Evolutionary conservation across 92 coral and sea anemone species (phyloP).

Genomic region (Porites divaricata): DNA sequence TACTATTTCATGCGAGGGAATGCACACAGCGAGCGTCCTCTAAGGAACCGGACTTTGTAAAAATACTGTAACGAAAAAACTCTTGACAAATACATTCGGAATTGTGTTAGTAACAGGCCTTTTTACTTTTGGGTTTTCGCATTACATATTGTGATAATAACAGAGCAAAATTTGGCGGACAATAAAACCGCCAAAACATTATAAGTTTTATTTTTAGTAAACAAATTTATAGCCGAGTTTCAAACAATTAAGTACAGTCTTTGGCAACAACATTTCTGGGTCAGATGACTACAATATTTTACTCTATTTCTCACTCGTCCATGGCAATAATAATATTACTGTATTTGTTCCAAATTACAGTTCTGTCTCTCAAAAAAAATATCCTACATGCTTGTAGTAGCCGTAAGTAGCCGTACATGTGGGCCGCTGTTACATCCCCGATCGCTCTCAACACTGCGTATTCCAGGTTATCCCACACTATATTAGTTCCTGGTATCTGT

Average conservation of each 20-base stretch:
- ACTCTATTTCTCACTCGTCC: constrained; percentile 44
- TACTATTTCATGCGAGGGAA: constrained; percentile 26
- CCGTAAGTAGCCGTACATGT: constrained; percentile 36
- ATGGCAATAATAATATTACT: constrained; percentile 12
- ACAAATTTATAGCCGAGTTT: background rate
- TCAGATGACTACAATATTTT: constrained; percentile 20
- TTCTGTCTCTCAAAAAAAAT: constrained; percentile 40
- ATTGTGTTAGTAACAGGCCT: constrained; percentile 30
- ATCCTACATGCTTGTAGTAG: constrained; percentile 45
- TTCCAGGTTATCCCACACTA: constrained; percentile 67
- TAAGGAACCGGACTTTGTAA: constrained; percentile 22
- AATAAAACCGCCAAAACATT: constrained; percentile 17
- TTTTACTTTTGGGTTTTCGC: constrained; percentile 10
- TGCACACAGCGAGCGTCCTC: constrained; percentile 12
- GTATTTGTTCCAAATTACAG: constrained; percentile 30
- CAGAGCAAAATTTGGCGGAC: too few relatives aligned
- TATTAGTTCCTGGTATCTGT: constrained; percentile 55
- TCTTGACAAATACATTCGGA: constrained; percentile 3
- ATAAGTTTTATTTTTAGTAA: too few relatives aligned
- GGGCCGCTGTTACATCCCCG: constrained; percentile 47
- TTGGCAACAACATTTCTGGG: background rate
- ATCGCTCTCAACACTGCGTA: constrained; percentile 53
- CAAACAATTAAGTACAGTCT: too few relatives aligned
- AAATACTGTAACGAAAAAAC: background rate
- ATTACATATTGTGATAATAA: constrained; percentile 16